Conservation (phyloP, 2,888 invertebrate species). For the Pediacus dermestoides region DNA sequence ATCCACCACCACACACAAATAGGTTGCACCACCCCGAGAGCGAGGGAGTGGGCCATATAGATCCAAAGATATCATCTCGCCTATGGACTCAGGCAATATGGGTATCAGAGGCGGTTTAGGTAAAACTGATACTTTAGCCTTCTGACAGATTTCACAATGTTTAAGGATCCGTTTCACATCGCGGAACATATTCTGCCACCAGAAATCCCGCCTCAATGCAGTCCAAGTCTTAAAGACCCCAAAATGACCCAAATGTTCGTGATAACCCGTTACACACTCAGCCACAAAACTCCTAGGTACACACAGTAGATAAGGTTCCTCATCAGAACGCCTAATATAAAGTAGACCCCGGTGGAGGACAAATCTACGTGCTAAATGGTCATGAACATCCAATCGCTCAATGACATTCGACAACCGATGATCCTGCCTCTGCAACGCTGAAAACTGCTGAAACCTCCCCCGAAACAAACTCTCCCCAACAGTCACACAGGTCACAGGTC, state of each 20-base stretch:
- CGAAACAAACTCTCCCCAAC: too few species aligned
- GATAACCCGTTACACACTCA: conserved; percentile 8
- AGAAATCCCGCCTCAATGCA: conserved; percentile 12
- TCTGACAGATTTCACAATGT: conserved; percentile 10
- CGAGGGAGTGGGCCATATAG: conserved; percentile 7
- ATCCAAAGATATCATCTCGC: conserved; percentile 8
- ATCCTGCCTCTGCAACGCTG: too few species aligned
- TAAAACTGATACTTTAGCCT: neutral
- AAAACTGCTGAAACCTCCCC: too few species aligned
- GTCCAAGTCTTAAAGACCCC: conserved; percentile 18
- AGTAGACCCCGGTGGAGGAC: too few species aligned
- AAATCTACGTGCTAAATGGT: too few species aligned
- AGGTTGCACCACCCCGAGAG: conserved; percentile 9
- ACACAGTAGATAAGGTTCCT: neutral
- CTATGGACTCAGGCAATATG: conserved; percentile 6
- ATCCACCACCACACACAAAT: conserved; percentile 14
- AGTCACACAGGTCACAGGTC: neutral
- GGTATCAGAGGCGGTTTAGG: conserved; percentile 8
- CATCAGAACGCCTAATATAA: neutral
- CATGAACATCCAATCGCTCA: too few species aligned
- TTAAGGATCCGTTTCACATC: conserved; percentile 10
- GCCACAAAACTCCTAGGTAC: neutral
- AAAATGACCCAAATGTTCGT: conserved; percentile 18
- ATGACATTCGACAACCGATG: too few species aligned
- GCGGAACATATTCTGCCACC: conserved; percentile 15